Conservation (phyloP, 2,113 vertebrate species). For the Ptychochromis oligacanthus region DNA sequence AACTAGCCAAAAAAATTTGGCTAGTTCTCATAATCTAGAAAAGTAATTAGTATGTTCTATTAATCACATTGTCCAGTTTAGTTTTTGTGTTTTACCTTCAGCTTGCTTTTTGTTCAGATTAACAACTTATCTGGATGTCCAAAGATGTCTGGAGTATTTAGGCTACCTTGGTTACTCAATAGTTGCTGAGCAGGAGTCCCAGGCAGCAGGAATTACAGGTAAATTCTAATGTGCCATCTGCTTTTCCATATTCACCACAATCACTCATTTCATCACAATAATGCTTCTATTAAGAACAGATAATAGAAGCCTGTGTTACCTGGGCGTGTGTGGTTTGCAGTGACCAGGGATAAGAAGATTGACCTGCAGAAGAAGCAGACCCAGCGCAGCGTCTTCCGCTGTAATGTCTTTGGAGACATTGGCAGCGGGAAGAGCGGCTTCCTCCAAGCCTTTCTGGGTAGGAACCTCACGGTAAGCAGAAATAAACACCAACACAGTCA, state of each 20-base stretch:
- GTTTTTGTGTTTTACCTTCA: background rate
- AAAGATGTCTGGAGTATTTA: constrained; percentile 94
- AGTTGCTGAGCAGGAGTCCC: constrained; percentile 95
- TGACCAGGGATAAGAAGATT: constrained; percentile 96
- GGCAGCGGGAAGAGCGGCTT: constrained; percentile 93
- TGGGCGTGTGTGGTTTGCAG: constrained; percentile 69
- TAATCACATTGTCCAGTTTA: too few relatives aligned
- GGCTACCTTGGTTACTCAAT: constrained; percentile 96
- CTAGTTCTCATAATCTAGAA: too few relatives aligned
- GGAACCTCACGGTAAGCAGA: constrained; percentile 86
- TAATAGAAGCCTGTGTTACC: background rate
- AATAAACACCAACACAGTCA: background rate
- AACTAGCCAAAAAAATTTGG: too few relatives aligned
- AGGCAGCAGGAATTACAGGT: constrained; percentile 93
- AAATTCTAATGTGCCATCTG: background rate
- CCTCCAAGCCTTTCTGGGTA: constrained; percentile 92
- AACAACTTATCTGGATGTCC: constrained; percentile 95
- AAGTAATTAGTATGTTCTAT: too few relatives aligned
- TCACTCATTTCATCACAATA: background rate
- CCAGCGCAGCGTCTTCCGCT: constrained; percentile 94
- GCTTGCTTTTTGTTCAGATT: constrained; percentile 78
- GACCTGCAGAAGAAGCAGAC: constrained; percentile 98
- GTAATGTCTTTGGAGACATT: constrained; percentile 91
- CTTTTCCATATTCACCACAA: background rate
- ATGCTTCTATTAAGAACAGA: background rate